These are phyloP conservation scores for Pedetes capensis DNA, from an alignment of 2,113 vertebrate species.

Conservation along the genomic window DNA sequence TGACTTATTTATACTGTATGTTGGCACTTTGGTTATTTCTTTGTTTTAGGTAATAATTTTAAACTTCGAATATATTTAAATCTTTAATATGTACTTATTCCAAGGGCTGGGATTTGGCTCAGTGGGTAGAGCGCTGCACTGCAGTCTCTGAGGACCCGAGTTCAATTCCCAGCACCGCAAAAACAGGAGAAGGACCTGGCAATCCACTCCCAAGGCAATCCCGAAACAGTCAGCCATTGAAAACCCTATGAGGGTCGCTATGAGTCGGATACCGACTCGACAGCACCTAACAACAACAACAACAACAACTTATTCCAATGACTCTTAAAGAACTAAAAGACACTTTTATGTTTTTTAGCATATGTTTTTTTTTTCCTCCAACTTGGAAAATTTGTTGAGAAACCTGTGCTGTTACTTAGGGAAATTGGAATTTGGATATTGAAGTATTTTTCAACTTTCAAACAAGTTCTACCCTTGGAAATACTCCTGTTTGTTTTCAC, in stretches of 20 bases:
- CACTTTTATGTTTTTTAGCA: not conserved
- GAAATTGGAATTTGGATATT: not conserved
- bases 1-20: not conserved
- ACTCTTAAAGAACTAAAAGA: conserved; percentile 3
- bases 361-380: not conserved
- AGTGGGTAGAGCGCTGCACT: too few species aligned
- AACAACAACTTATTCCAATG: too few species aligned
- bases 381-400: conserved; percentile 39
- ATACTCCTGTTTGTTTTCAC: not conserved
- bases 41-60: not conserved
- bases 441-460: conserved; percentile 10
- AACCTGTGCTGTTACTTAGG: not conserved
- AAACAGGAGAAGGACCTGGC: too few species aligned
- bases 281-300: too few species aligned
- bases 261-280: too few species aligned
- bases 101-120: too few species aligned
- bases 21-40: not conserved
- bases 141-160: too few species aligned
- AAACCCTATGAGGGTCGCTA: too few species aligned
- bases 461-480: not conserved
- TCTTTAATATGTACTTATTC: not conserved
- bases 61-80: conserved; percentile 6
- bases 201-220: too few species aligned
- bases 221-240: too few species aligned
- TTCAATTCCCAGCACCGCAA: too few species aligned